These are phyloP conservation scores for Heliconius melpomene DNA, from an alignment of 1,140 invertebrate genomes.

Conservation along the genomic window DNA sequence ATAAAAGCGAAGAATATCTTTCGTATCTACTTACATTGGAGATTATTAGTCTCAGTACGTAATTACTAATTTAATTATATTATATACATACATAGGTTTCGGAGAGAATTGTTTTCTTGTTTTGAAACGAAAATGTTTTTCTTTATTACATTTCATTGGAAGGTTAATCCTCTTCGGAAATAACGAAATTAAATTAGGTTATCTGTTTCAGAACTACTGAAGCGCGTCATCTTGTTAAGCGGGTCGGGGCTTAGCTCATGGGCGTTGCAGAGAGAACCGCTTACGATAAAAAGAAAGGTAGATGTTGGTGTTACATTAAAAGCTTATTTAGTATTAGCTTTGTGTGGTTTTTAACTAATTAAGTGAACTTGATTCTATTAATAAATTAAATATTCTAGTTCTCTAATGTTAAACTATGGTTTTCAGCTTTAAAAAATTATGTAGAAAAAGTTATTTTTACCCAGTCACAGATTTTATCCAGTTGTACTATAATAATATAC, in stretches of 20 bases:
- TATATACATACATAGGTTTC: neutral
- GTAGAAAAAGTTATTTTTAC: neutral
- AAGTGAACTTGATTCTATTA: too few species aligned
- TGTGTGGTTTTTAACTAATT: slow-evolving; percentile 3
- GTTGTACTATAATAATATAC: too few species aligned
- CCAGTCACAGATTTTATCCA: too few species aligned
- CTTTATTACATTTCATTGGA: slow-evolving; percentile 31
- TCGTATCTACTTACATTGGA: neutral
- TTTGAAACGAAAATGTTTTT: slow-evolving; percentile 34
- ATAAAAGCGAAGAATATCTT: neutral
- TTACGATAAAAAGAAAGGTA: slow-evolving; percentile 88
- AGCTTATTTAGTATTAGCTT: slow-evolving; percentile 49
- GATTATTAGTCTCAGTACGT: neutral
- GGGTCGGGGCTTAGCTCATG: slow-evolving; percentile 97
- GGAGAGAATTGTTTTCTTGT: slow-evolving; percentile 1
- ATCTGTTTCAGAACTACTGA: slow-evolving; percentile 89
- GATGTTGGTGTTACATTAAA: slow-evolving; percentile 42
- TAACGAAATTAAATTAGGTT: slow-evolving; percentile 70
- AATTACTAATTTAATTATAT: neutral
- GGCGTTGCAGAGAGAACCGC: slow-evolving; percentile 94
- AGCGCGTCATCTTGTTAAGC: slow-evolving; percentile 94
- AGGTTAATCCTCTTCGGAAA: slow-evolving; percentile 53
- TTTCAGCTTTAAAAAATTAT: neutral
- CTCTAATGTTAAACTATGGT: neutral
- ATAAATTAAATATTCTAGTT: neutral